These are phyloP conservation scores for Hetaerina americana DNA, from an alignment of 1,140 invertebrate genomes.

Conservation along the genomic window DNA sequence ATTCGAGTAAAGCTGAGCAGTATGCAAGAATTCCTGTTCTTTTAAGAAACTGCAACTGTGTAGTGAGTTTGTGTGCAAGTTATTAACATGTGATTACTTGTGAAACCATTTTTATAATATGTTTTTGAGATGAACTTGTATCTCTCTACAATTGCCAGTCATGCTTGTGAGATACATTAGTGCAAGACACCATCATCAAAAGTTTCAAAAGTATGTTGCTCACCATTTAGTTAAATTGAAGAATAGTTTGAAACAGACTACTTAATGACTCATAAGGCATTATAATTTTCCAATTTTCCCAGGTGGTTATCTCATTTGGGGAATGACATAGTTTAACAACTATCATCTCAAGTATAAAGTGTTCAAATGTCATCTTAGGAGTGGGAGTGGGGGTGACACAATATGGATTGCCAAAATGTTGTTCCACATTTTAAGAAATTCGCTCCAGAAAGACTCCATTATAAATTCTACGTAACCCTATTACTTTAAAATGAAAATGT, in stretches of 20 bases:
- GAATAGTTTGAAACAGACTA: not conserved
- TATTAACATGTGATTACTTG: too few species aligned
- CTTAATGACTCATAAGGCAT: not conserved
- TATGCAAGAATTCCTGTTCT: too few species aligned
- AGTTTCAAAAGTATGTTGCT: not conserved
- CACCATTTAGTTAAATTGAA: not conserved
- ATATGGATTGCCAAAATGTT: not conserved
- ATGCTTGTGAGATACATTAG: too few species aligned
- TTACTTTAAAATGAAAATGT: too few species aligned
- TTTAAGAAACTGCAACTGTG: too few species aligned
- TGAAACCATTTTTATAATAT: too few species aligned
- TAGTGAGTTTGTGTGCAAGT: too few species aligned
- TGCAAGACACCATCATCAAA: not conserved
- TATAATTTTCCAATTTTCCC: not conserved
- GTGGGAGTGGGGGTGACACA: not conserved
- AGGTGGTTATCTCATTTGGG: not conserved
- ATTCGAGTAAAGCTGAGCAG: too few species aligned
- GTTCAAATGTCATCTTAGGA: not conserved
- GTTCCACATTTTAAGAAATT: not conserved
- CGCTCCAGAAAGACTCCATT: not conserved
- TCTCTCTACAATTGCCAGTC: too few species aligned
- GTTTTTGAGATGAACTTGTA: too few species aligned
- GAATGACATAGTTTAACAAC: not conserved
- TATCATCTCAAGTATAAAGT: not conserved
- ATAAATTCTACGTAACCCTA: not conserved